Conservation (phyloP, 1,140 invertebrate species). For the Drosophila pallidifrons region DNA sequence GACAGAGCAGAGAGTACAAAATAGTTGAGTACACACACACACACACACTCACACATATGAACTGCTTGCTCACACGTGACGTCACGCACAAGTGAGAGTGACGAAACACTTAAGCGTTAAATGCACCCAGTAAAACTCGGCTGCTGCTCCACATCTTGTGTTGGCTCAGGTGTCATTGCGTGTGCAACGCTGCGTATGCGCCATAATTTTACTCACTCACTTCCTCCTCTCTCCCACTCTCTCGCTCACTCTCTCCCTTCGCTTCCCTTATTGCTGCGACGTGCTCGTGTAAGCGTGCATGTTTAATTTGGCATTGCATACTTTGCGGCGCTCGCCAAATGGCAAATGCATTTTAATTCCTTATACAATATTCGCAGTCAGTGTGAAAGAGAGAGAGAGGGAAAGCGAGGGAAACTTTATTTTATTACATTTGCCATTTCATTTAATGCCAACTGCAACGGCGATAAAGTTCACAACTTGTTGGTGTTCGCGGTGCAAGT, state of each 20-base stretch:
- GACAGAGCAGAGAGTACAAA: not conserved
- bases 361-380: slow-evolving; percentile 3
- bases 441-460: slow-evolving; percentile 24
- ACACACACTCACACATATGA: slow-evolving; percentile 25
- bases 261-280: slow-evolving; percentile 24
- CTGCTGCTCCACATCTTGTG: not conserved
- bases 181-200: slow-evolving; percentile 65
- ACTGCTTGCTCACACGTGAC: slow-evolving; percentile 59
- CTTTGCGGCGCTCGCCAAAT: slow-evolving; percentile 49
- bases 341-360: slow-evolving; percentile 39
- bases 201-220: slow-evolving; percentile 51
- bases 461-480: slow-evolving; percentile 29
- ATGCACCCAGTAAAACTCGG: slow-evolving; percentile 63
- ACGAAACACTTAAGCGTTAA: slow-evolving; percentile 75
- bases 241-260: too few relatives aligned
- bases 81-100: slow-evolving; percentile 78
- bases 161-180: slow-evolving; percentile 67
- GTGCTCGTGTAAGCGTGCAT: slow-evolving; percentile 75
- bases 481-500: not conserved
- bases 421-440: slow-evolving; percentile 43
- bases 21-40: not conserved
- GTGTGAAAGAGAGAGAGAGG: not conserved
- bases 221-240: too few relatives aligned
- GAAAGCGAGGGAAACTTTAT: slow-evolving; percentile 5
- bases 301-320: slow-evolving; percentile 77